Percentiles rank a stretch among this genome's conserved stretches.
phyloP scores from a whole-genome alignment of 1,140 invertebrate species.

The Parasteatoda tepidariorum region DNA sequence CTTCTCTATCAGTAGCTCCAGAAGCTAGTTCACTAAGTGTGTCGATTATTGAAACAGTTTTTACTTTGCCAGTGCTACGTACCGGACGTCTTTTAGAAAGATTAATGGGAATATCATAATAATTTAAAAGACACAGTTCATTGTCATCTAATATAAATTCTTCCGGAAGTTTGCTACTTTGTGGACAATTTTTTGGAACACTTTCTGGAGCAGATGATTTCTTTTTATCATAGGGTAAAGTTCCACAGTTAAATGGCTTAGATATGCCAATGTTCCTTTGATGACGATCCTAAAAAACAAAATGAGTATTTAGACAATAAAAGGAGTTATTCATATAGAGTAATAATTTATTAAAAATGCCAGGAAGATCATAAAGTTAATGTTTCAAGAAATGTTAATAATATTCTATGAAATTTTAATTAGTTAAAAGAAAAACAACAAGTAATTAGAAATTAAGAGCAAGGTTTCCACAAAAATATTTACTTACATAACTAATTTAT shows the following conservation, averaged over 20 bases:
- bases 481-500: too few species aligned
- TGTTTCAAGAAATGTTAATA: too few species aligned
- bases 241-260: neutral
- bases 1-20: conserved; percentile 58
- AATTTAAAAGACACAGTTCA: conserved; percentile 53
- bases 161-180: conserved; percentile 49
- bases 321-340: neutral
- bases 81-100: conserved; percentile 35
- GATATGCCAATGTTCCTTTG: neutral
- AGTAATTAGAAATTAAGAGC: too few species aligned
- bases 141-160: conserved; percentile 60
- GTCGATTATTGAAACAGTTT: conserved; percentile 65
- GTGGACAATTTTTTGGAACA: conserved; percentile 3
- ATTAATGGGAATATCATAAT: conserved; percentile 60
- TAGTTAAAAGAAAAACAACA: too few species aligned
- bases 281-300: conserved; percentile 1
- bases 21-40: conserved; percentile 64
- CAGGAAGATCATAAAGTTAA: too few species aligned
- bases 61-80: conserved; percentile 47
- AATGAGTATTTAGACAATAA: neutral
- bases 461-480: too few species aligned
- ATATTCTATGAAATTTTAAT: too few species aligned
- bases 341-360: too few species aligned
- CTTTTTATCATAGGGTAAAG: conserved; percentile 36
- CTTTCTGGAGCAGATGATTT: conserved; percentile 14